Conservation (phyloP, 2,797 vertebrate species). For the Peromyscus aztecus region DNA sequence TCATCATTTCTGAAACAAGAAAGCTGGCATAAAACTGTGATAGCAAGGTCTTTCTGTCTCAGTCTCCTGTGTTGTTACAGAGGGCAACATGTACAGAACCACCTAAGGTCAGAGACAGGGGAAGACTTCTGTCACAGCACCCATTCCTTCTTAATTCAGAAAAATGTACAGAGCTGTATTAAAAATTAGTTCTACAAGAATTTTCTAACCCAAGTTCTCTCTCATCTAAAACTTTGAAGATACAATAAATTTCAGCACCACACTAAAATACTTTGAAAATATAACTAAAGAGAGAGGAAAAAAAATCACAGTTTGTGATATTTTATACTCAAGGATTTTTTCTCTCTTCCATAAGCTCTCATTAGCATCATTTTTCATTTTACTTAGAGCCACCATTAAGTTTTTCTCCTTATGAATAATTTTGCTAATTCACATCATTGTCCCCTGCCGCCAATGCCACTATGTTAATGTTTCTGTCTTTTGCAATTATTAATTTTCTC, state of each 20-base stretch:
- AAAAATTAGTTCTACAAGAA: background rate
- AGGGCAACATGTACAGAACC: accelerated
- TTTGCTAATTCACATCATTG: too few relatives aligned
- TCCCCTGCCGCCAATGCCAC: accelerated
- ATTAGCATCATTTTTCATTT: background rate
- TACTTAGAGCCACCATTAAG: background rate
- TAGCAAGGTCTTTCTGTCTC: background rate
- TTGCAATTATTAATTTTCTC: background rate
- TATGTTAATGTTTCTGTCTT: background rate
- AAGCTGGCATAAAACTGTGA: accelerated
- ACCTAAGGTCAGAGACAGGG: accelerated
- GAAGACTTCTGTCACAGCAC: too few relatives aligned
- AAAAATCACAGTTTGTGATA: background rate
- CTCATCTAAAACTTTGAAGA: background rate
- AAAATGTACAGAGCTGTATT: too few relatives aligned
- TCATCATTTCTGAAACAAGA: background rate
- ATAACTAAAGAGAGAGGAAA: background rate
- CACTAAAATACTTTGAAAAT: background rate
- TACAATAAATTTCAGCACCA: background rate
- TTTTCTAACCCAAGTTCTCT: background rate
- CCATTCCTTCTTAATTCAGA: background rate
- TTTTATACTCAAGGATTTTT: background rate
- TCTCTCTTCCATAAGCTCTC: background rate
- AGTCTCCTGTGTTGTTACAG: accelerated
- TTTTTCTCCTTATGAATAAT: background rate